These are phyloP conservation scores for Bursaphelenchus mucronatus DNA, from an alignment of 1,140 invertebrate species.

Conservation along the genomic window DNA sequence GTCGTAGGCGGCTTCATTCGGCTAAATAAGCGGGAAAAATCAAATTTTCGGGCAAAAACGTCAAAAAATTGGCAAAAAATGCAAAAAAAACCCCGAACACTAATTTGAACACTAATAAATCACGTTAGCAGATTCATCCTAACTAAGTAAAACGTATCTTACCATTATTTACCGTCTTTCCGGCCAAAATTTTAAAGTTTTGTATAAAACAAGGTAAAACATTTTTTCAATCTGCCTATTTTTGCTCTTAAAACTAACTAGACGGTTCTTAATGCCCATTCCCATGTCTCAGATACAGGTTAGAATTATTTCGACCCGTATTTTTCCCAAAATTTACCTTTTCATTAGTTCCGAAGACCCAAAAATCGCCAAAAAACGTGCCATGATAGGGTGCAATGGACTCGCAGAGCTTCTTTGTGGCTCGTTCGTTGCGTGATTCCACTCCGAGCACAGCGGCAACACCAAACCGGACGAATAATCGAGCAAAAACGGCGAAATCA, in stretches of 20 bases:
- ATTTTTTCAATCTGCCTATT: too few relatives aligned
- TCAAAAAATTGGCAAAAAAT: too few relatives aligned
- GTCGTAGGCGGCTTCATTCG: constrained; percentile 1
- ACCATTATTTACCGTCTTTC: too few relatives aligned
- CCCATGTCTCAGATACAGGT: background rate
- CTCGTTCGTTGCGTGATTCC: constrained; percentile 36
- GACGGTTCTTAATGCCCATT: background rate
- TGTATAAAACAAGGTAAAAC: too few relatives aligned
- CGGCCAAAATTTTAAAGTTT: too few relatives aligned
- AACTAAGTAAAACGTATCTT: too few relatives aligned
- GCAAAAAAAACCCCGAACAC: too few relatives aligned
- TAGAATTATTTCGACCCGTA: background rate
- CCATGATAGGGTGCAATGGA: constrained; percentile 46
- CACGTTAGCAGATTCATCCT: too few relatives aligned
- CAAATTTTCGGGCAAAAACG: too few relatives aligned
- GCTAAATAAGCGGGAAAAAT: too few relatives aligned
- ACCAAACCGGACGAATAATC: constrained; percentile 44
- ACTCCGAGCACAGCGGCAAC: constrained; percentile 47
- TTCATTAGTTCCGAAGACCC: constrained; percentile 23
- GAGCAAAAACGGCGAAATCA: constrained; percentile 44
- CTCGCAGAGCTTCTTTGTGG: constrained; percentile 47
- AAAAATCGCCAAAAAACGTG: constrained; percentile 54
- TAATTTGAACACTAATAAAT: too few relatives aligned
- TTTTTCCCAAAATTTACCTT: background rate
- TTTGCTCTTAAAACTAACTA: background rate